Evolutionary conservation across 2,113 vertebrate species (phyloP).

Genomic region (Chaetodon trifascialis): DNA sequence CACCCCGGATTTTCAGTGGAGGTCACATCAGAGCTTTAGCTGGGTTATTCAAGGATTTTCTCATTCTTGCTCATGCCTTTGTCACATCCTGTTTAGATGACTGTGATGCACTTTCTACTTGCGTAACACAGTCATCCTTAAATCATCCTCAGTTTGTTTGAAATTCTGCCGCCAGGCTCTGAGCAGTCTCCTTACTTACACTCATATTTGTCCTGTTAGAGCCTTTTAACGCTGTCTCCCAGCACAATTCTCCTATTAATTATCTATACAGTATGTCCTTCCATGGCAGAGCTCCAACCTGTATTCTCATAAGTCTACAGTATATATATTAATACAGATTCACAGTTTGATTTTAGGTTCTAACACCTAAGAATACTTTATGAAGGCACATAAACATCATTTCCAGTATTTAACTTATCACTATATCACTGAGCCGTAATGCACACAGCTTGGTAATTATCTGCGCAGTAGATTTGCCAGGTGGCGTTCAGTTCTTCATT

Average conservation of each 20-base stretch:
- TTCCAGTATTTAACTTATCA: constrained; percentile 15
- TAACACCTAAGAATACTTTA: not conserved
- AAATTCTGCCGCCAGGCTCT: constrained; percentile 27
- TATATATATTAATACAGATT: not conserved
- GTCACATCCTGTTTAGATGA: constrained; percentile 56
- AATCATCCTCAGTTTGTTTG: constrained; percentile 42
- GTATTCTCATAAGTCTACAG: not conserved
- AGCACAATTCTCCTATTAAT: constrained; percentile 13
- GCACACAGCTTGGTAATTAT: constrained; percentile 35
- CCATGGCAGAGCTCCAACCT: constrained; percentile 1
- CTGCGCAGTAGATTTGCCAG: constrained; percentile 36
- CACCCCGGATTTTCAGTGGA: not conserved
- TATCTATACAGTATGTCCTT: not conserved
- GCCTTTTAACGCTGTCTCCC: not conserved
- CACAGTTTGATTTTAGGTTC: not conserved
- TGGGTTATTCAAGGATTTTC: constrained; percentile 33
- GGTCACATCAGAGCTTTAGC: constrained; percentile 7
- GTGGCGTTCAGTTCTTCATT: constrained; percentile 44
- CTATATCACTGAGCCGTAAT: constrained; percentile 16
- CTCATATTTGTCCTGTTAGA: constrained; percentile 10
- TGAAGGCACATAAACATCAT: constrained; percentile 11
- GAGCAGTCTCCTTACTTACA: constrained; percentile 7
- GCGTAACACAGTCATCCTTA: constrained; percentile 27
- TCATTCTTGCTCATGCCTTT: constrained; percentile 43
- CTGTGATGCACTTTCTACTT: constrained; percentile 38